Percentiles rank a stretch among this genome's conserved stretches.
Conservation (phyloP, 1,140 invertebrate species). For the Tetraneura akinire region DNA sequence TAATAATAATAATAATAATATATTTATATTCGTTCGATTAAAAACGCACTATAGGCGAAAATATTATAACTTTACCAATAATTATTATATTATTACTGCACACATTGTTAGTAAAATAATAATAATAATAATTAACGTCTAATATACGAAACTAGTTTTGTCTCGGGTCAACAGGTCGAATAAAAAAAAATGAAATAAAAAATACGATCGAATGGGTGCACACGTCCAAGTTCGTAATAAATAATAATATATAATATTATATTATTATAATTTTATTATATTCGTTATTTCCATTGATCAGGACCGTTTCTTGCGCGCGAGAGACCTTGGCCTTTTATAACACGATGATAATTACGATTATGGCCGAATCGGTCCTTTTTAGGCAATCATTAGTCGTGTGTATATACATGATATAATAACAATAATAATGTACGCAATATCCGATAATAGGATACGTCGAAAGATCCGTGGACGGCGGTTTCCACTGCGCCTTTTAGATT, state of each 20-base stretch:
- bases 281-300: neutral
- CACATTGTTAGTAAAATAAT: conserved; percentile 3
- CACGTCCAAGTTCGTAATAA: neutral
- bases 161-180: conserved; percentile 3
- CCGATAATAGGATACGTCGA: neutral
- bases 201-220: neutral
- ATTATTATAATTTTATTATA: too few species aligned
- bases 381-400: conserved; percentile 9
- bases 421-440: too few species aligned
- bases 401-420: too few species aligned
- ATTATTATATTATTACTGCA: neutral
- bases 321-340: conserved; percentile 33
- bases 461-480: neutral
- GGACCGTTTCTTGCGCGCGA: neutral
- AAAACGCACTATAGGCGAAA: neutral
- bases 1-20: too few species aligned
- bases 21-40: too few species aligned
- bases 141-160: conserved; percentile 15
- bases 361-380: conserved; percentile 35
- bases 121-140: conserved; percentile 17
- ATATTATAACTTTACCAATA: conserved; percentile 2
- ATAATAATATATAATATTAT: too few species aligned
- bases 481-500: neutral
- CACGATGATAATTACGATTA: conserved; percentile 4
- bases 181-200: neutral